These are phyloP conservation scores for Okamejei kenojei DNA, from an alignment of 2,797 vertebrate genomes.

Conservation along the genomic window DNA sequence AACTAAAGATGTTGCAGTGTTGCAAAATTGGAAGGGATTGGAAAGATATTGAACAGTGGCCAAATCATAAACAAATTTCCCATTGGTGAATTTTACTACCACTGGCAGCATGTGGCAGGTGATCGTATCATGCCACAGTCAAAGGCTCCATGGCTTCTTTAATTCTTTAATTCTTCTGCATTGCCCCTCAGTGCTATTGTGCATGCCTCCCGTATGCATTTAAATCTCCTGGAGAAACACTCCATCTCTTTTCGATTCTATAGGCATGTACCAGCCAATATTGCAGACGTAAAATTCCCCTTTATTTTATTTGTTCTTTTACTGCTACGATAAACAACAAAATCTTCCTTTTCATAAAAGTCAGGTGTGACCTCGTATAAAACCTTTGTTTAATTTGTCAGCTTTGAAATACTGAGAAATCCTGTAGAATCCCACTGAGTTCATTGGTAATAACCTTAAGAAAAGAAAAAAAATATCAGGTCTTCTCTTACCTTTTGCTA, in stretches of 20 bases:
- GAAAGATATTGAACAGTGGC: not conserved
- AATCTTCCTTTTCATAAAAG: not conserved
- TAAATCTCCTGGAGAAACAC: not conserved
- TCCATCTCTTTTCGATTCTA: not conserved
- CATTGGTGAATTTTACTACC: not conserved
- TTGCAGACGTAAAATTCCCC: not conserved
- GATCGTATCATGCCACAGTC: not conserved
- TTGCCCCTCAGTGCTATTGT: not conserved
- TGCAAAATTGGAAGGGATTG: not conserved
- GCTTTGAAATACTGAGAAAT: not conserved
- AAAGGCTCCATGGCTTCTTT: not conserved
- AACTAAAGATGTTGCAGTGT: not conserved
- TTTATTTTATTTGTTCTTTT: not conserved
- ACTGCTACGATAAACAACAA: not conserved
- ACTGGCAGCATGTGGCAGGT: not conserved
- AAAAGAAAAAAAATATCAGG: not conserved
- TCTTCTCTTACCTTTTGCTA: not conserved
- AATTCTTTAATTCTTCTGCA: not conserved
- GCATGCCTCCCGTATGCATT: not conserved
- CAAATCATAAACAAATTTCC: not conserved
- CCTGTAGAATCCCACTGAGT: not conserved
- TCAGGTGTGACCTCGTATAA: not conserved
- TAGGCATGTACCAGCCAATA: not conserved
- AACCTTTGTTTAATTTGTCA: not conserved
- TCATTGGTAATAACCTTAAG: not conserved